Evolutionary conservation across 2,797 vertebrate genomes (phyloP).

Genomic region (Euphonia xanthogaster): DNA sequence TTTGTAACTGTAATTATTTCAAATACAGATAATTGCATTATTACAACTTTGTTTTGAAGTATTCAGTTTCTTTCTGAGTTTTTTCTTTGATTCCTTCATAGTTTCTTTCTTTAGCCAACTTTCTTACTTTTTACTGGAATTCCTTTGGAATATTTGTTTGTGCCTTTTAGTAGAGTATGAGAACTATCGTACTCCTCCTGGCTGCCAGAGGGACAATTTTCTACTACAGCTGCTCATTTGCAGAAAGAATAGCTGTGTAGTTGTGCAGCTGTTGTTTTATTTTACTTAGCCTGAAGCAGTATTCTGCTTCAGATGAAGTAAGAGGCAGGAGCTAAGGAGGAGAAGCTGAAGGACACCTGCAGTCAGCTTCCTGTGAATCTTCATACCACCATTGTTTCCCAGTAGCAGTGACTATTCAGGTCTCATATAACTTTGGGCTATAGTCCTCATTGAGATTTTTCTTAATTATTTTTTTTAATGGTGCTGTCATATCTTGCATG

Average conservation of each 20-base stretch:
- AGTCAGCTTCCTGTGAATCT: background rate
- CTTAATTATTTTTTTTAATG: background rate
- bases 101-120: background rate
- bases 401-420: background rate
- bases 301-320: slow-evolving; percentile 33
- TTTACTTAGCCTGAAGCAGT: slow-evolving; percentile 54
- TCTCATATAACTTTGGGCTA: background rate
- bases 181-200: background rate
- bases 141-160: background rate
- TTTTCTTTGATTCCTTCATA: background rate
- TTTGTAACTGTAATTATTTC: slow-evolving; percentile 8
- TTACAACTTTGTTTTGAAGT: slow-evolving; percentile 12
- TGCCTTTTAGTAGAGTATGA: background rate
- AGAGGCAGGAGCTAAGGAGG: slow-evolving; percentile 20
- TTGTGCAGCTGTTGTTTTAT: slow-evolving; percentile 64
- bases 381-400: background rate
- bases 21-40: background rate
- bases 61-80: background rate
- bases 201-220: slow-evolving; percentile 43
- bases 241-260: slow-evolving; percentile 50
- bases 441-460: background rate
- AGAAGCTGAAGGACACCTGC: slow-evolving; percentile 41
- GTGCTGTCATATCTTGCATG: background rate
- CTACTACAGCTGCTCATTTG: slow-evolving; percentile 55
- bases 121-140: background rate